Base-by-base conservation (phyloP, 2,113 vertebrate genomes). In the Gambusia affinis region DNA sequence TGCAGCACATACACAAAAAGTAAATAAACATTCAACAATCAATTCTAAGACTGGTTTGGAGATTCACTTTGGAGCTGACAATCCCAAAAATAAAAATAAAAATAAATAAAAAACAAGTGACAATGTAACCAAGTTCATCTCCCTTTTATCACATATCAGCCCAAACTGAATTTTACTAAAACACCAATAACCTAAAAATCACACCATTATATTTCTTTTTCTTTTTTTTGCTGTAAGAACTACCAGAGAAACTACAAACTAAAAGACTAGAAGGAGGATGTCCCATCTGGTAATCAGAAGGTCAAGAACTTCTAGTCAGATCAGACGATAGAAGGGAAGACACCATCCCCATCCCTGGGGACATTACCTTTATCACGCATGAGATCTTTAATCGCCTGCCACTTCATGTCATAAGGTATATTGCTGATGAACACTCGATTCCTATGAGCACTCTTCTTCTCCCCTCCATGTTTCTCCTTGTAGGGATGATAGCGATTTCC, bases 361-460 rank as follows among this genome's bases (percentile, higher is more conserved):
- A 87, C 47, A 84, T 93, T 99, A 99, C 98, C 98, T 99, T 98
- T 99, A 87, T 99, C 98, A 90, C 98, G 96, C 98, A 99, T 99
- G 65, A 99, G 95, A 93, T 99, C 98, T 98, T 99, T 99, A 93
- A 99, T 99, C 75, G 97, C 97, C 95, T 99, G 98, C 98, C 98
- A 99, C 92, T 99, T 99, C 97, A 98, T 98, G 90, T 99, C 98
- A 93, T 99, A 99, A 0, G 98, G 98, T 86, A 99, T 99, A 90
- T 99, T 99, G 95, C 98, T 99, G 93, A 99, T 98, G 93, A 99
- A 99, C 86, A 99, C 98, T 73, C 97, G 91, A 84, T 97, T 98
- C 85, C 96, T 96, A 70, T 96, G 96, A 82, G 92, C 63, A 67
- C 93, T 75, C 93, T 97, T 99, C 95, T 96, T 98, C 66, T 99